Conservation (phyloP, 2,113 vertebrate species). For the Alexandromys fortis region DNA sequence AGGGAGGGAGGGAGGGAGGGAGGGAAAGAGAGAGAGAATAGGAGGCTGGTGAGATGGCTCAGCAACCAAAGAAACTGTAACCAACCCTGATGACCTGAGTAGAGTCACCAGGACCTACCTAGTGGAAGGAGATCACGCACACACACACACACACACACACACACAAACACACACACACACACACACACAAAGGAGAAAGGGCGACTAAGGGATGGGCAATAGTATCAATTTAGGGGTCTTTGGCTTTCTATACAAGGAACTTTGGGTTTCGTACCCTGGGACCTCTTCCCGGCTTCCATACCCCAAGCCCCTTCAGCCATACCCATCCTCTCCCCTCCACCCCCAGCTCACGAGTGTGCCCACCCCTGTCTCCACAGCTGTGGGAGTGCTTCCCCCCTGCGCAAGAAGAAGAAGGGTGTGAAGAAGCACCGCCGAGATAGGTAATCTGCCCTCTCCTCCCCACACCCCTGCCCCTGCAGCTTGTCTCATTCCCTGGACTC, state of each 20-base stretch:
- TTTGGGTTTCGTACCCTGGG: neutral
- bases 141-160: too few species aligned
- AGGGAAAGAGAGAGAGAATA: too few species aligned
- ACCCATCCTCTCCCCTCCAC: neutral
- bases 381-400: constrained; percentile 93
- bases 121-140: neutral
- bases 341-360: constrained; percentile 12
- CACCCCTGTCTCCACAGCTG: constrained; percentile 84
- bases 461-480: fast-evolving
- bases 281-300: neutral
- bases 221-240: neutral
- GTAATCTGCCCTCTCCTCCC: constrained; percentile 74
- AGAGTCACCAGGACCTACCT: neutral
- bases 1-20: fast-evolving
- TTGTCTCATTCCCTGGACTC: fast-evolving
- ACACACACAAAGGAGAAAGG: neutral
- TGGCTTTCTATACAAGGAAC: neutral
- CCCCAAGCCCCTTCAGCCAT: neutral
- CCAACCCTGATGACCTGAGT: neutral
- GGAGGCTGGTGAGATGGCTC: neutral
- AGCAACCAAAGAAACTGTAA: neutral
- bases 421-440: constrained; percentile 97
- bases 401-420: constrained; percentile 96
- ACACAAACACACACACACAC: neutral
- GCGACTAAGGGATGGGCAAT: neutral